Conservation (phyloP, 2,888 invertebrate genomes). For the Mesorhabditis belari region DNA sequence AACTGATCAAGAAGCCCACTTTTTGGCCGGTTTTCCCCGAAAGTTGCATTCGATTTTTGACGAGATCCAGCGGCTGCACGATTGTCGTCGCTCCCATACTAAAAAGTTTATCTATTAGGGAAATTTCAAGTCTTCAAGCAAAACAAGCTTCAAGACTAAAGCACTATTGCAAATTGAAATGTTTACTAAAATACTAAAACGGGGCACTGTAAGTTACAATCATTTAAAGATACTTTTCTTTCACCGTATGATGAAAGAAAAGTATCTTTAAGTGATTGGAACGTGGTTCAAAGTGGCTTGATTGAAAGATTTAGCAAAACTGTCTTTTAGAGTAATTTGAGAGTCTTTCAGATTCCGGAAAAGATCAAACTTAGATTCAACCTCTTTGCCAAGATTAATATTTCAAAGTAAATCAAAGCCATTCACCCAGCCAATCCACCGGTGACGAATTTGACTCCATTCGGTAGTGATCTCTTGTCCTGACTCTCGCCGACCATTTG, state of each 20-base stretch:
- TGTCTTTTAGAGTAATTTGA: no score
- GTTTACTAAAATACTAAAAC: background rate
- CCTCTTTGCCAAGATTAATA: no score
- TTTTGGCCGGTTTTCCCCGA: constrained; percentile 58
- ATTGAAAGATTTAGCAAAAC: no score
- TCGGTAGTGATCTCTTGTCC: constrained; percentile 18
- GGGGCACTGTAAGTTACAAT: no score
- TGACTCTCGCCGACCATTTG: no score
- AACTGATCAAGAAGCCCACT: background rate
- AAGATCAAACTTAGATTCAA: no score
- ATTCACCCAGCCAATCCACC: constrained; percentile 13
- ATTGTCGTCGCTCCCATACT: constrained; percentile 89
- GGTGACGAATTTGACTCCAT: constrained; percentile 10
- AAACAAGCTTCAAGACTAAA: background rate
- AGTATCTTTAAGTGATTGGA: no score
- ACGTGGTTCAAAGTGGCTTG: no score
- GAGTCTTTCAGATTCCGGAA: no score
- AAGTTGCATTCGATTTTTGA: constrained; percentile 95
- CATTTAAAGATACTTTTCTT: no score
- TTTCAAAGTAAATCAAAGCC: background rate
- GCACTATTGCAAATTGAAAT: background rate
- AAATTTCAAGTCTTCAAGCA: no score
- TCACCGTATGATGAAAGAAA: no score
- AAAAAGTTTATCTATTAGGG: constrained; percentile 26
- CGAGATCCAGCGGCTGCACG: constrained; percentile 89